Percentiles rank a stretch among this genome's conserved stretches.
These are phyloP conservation scores for Biston betularia DNA, from an alignment of 2,888 invertebrate species.

Conservation along the genomic window DNA sequence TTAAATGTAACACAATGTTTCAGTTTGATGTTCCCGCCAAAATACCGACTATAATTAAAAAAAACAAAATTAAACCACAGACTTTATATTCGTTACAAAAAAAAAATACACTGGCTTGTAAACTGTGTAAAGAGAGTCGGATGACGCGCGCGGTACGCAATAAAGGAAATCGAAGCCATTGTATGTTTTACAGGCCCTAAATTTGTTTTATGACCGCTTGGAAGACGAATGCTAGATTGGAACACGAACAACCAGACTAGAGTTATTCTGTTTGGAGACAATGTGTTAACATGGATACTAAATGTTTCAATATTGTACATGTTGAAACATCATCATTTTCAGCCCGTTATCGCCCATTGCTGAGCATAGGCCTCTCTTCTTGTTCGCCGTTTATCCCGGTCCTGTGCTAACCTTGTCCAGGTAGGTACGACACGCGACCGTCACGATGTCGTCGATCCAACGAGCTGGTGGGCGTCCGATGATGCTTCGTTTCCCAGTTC, in stretches of 20 bases:
- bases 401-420: too few species aligned
- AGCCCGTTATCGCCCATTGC: too few species aligned
- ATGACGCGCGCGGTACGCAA: slow-evolving; percentile 67
- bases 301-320: background rate
- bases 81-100: background rate
- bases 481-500: too few species aligned
- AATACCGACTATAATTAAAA: background rate
- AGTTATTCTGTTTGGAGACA: slow-evolving; percentile 13
- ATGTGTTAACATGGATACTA: slow-evolving; percentile 17
- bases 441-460: too few species aligned
- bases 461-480: too few species aligned
- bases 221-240: slow-evolving; percentile 47
- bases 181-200: slow-evolving; percentile 69
- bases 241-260: slow-evolving; percentile 37
- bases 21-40: too few species aligned
- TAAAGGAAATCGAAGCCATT: slow-evolving; percentile 74
- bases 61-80: background rate
- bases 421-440: too few species aligned
- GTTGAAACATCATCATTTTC: too few species aligned
- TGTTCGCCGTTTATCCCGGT: too few species aligned
- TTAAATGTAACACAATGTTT: too few species aligned
- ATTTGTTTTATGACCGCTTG: slow-evolving; percentile 66
- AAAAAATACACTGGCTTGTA: background rate
- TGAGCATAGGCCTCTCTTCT: too few species aligned
- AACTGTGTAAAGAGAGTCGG: slow-evolving; percentile 18